phyloP scores from a whole-genome alignment of 2,113 vertebrate genomes.

The Trematomus loennbergii region DNA sequence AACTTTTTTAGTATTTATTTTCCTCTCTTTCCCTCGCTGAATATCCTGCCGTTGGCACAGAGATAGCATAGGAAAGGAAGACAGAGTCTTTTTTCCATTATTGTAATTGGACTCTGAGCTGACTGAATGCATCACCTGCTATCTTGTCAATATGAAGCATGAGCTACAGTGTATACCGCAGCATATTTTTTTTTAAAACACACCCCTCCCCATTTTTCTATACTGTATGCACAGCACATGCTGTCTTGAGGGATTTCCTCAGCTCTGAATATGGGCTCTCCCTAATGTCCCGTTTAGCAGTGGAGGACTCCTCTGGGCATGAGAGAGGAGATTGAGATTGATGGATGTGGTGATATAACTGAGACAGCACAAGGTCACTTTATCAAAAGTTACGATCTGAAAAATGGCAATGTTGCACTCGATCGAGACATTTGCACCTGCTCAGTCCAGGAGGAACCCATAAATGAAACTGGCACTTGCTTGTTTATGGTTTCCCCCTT shows the following conservation, averaged over 20 bases:
- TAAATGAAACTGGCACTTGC: background rate
- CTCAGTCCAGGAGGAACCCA: background rate
- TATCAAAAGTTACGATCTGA: slow-evolving; percentile 32
- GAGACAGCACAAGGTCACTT: slow-evolving; percentile 53
- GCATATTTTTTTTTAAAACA: slow-evolving; percentile 61
- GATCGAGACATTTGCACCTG: background rate
- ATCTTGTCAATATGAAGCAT: slow-evolving; percentile 52
- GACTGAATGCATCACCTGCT: slow-evolving; percentile 47
- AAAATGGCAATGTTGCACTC: slow-evolving; percentile 8
- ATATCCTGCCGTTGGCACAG: slow-evolving; percentile 5
- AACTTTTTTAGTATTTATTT: background rate
- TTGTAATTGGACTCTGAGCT: no score
- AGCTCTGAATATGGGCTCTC: slow-evolving; percentile 27
- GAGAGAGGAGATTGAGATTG: slow-evolving; percentile 24
- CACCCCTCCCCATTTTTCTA: slow-evolving; percentile 29
- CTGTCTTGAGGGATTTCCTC: slow-evolving; percentile 63
- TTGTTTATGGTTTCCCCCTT: background rate
- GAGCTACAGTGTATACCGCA: slow-evolving; percentile 34
- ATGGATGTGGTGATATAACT: slow-evolving; percentile 44
- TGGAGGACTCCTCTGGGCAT: slow-evolving; percentile 17
- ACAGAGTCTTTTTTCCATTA: no score
- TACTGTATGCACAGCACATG: slow-evolving; percentile 31
- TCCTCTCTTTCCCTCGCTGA: background rate
- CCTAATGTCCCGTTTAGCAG: slow-evolving; percentile 37
- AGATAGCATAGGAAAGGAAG: slow-evolving; percentile 1